Evolutionary conservation across 2,797 vertebrate species (phyloP), one percentile per base, ranked within the genome.

Genomic region (Melanotaenia parkinsoni): DNA sequence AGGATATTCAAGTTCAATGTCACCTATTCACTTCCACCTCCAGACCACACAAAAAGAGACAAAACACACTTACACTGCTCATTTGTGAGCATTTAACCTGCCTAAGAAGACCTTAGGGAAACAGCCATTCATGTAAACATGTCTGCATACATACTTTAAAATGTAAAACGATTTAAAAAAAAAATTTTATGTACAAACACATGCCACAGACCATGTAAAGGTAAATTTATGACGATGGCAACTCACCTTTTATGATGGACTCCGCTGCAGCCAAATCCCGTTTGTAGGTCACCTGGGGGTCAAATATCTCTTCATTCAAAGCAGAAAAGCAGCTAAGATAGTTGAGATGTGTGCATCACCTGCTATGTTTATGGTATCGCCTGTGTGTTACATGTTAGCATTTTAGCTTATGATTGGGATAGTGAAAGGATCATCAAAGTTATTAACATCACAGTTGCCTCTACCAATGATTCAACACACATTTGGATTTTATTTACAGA

Each of bases 201-300:
- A 43, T 1, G 67, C 33, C 65, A 66, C 69, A 76, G 47, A 20
- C 1, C 1, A 26, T 64, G 54, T 22, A 16, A 63, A 53, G 56
- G 28, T 16, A 30, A 45, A 54, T 22, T 33, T 16, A 51, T 40
- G 56, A 33, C 68, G 63, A 92, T 22, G 69, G 58, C 10, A 87
- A 80, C 75, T 83, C 95, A 99, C 98, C 98, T 94, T 97, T 99
- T 92, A 99, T 93, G 81, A 99, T 94, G 1, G 95, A 96, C 89
- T 99, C 98, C 57, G 96, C 96, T 66, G 98, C 96, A 88, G 95
- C 96, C 85, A 99, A 88, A 92, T 99, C 98, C 77, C 94, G 81
- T 86, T 94, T 98, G 94, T 98, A 99, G 82, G 98, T 99, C 85
- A 99, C 97, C 98, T 99, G 82, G 81, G 89, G 88, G 91, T 88